A percentile compares a stretch with the other conserved stretches of the same genome.
Conservation (phyloP, 2,113 vertebrate genomes). For the Pampusana beccarii region DNA sequence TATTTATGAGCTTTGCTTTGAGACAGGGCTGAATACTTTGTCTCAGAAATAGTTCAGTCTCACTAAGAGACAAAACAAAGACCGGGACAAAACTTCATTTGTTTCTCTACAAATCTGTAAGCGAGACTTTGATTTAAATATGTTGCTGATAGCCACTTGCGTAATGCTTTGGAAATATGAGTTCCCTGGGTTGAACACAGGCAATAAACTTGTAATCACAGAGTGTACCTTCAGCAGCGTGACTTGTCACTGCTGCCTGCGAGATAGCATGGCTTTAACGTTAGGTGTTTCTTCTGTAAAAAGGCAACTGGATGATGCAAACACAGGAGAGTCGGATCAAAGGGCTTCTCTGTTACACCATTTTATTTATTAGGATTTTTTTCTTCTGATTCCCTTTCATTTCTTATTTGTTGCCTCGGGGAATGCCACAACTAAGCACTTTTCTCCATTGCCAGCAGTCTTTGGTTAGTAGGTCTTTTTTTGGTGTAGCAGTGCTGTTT, state of each 20-base stretch:
- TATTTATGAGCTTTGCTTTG: not conserved
- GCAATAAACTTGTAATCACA: not conserved
- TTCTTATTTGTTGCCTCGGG: not conserved
- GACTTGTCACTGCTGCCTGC: not conserved
- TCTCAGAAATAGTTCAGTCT: not conserved
- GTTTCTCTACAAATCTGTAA: not conserved
- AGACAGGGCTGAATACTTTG: not conserved
- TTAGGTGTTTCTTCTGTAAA: not conserved
- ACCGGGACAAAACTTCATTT: not conserved
- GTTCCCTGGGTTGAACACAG: not conserved
- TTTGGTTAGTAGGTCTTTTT: not conserved
- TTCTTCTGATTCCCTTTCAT: not conserved
- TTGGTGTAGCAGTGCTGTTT: not conserved
- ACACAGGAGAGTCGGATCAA: not conserved
- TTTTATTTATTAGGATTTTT: not conserved
- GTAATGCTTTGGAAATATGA: not conserved
- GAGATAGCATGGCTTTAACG: not conserved
- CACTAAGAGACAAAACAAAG: not conserved
- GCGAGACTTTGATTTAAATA: not conserved
- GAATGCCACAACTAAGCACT: not conserved
- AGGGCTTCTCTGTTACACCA: not conserved
- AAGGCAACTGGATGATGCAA: not conserved
- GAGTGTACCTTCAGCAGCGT: not conserved
- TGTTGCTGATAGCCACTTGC: not conserved
- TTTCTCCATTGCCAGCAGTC: not conserved